phyloP scores from a whole-genome alignment of 2,113 vertebrate genomes.

The Pycnonotus jocosus region DNA sequence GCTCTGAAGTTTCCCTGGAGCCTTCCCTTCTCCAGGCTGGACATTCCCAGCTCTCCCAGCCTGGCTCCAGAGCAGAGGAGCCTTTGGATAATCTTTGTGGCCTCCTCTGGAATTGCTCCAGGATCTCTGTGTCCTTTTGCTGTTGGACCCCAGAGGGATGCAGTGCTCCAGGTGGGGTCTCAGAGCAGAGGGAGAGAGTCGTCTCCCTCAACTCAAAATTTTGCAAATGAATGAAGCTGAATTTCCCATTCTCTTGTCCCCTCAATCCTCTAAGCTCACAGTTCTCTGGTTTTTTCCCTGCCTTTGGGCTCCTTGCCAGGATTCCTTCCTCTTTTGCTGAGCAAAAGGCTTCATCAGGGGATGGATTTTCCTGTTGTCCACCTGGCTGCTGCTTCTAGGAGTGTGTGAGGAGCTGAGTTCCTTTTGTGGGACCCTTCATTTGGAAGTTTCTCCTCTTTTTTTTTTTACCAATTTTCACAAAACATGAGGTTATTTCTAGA shows the following conservation, averaged over 20 bases:
- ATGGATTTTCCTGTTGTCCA: background rate
- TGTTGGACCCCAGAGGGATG: background rate
- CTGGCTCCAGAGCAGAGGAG: background rate
- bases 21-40: background rate
- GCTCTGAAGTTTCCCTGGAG: fast-evolving
- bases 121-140: fast-evolving
- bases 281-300: too few relatives aligned
- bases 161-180: background rate
- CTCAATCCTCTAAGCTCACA: background rate
- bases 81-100: fast-evolving
- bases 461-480: background rate
- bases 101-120: fast-evolving
- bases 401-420: background rate
- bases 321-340: background rate
- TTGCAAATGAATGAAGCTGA: fast-evolving
- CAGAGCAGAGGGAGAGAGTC: background rate
- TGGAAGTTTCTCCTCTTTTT: background rate
- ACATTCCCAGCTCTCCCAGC: background rate
- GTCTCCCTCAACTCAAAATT: fast-evolving
- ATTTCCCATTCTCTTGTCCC: background rate
- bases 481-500: background rate
- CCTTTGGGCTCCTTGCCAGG: background rate
- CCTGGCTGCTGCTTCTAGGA: background rate
- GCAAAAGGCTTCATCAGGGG: background rate
- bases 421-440: background rate